Conservation (phyloP, 2,797 vertebrate species). For the Amblyopsis hoosieri region DNA sequence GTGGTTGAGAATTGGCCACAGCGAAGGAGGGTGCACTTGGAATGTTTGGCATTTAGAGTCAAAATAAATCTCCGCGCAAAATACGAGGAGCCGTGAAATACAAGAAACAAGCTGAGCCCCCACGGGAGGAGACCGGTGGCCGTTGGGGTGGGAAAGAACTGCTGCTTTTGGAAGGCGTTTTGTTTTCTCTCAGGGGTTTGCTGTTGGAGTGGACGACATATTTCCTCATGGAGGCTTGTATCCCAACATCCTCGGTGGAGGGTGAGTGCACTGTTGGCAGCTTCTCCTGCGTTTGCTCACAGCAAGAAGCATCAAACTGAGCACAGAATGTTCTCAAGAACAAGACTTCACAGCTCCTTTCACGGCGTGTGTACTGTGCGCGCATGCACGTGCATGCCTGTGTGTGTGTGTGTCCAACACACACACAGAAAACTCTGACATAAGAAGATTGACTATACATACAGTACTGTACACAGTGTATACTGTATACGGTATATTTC, state of each 20-base stretch:
- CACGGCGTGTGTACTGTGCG: slow-evolving; percentile 6
- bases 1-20: slow-evolving; percentile 29
- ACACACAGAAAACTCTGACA: no score
- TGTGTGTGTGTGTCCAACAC: background rate
- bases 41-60: slow-evolving; percentile 41
- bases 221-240: slow-evolving; percentile 65
- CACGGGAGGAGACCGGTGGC: slow-evolving; percentile 51
- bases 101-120: slow-evolving; percentile 55
- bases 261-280: slow-evolving; percentile 50
- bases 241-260: slow-evolving; percentile 53
- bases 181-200: slow-evolving; percentile 64
- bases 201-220: slow-evolving; percentile 58
- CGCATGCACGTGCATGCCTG: background rate
- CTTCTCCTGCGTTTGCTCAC: slow-evolving; percentile 36
- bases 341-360: slow-evolving; percentile 61
- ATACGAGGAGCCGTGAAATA: slow-evolving; percentile 38
- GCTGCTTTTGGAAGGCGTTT: slow-evolving; percentile 67
- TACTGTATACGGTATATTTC: no score
- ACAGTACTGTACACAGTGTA: no score
- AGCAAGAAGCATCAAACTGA: slow-evolving; percentile 33
- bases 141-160: slow-evolving; percentile 54
- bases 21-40: slow-evolving; percentile 13
- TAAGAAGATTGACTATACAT: no score
- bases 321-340: slow-evolving; percentile 74
- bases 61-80: slow-evolving; percentile 51